Evolutionary conservation across 2,888 invertebrate genomes (phyloP).

Genomic region (Pollenia labialis): DNA sequence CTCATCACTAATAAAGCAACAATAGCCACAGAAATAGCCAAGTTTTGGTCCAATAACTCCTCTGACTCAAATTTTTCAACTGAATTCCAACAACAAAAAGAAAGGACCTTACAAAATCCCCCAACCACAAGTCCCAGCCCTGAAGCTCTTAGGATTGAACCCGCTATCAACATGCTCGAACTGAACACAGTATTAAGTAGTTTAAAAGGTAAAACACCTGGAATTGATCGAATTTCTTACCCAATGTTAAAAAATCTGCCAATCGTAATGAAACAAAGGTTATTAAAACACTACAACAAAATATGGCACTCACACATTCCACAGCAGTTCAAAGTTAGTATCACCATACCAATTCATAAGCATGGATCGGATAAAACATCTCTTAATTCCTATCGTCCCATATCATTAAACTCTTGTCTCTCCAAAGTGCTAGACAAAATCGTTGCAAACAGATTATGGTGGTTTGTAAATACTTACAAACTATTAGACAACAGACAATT

Average conservation of each 20-base stretch:
- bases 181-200: background rate
- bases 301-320: no score
- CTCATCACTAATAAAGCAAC: background rate
- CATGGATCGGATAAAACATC: slow-evolving; percentile 50
- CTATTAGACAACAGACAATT: slow-evolving; percentile 48
- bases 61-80: slow-evolving; percentile 5
- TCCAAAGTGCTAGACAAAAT: slow-evolving; percentile 35
- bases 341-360: slow-evolving; percentile 44
- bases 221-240: background rate
- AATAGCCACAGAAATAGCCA: slow-evolving; percentile 13
- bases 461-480: slow-evolving; percentile 44
- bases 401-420: slow-evolving; percentile 43
- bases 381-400: slow-evolving; percentile 63
- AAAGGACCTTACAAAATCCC: background rate
- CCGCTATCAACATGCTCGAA: slow-evolving; percentile 9
- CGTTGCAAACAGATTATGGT: no score
- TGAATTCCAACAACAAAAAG: slow-evolving; percentile 2
- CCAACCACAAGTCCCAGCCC: background rate
- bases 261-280: slow-evolving; percentile 4
- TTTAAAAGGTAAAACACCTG: background rate
- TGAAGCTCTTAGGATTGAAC: background rate
- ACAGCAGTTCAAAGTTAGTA: slow-evolving; percentile 49
- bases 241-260: no score
- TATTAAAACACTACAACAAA: slow-evolving; percentile 14
- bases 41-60: slow-evolving; percentile 20